Base-by-base conservation (phyloP, 92 coral and sea anemone species). In the Ricordea florida region DNA sequence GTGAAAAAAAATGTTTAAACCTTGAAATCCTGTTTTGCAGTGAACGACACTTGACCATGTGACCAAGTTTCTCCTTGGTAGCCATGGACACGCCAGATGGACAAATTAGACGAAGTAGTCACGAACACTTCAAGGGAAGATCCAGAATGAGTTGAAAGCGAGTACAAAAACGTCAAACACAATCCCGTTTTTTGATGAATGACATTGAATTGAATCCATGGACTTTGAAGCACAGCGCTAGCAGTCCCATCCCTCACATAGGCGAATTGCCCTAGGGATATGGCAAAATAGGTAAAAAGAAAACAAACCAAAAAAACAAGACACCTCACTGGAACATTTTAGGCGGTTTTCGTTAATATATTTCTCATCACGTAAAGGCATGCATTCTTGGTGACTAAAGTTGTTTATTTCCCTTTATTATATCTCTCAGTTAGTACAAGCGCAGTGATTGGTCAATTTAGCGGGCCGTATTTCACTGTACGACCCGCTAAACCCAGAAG, bases 1-100 rank as follows among this genome's bases (percentile, higher is more conserved):
- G n/a, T n/a, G n/a, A n/a, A n/a, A n/a, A n/a, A n/a, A n/a, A n/a
- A n/a, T n/a, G n/a, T n/a, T n/a, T n/a, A n/a, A n/a, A 87, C 96
- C 96, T 76, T 81, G 36, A 90, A 70, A 11, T 67, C 61, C 8
- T 57, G 76, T 25, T 56, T 26, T 25, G 74, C 27, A 11, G 32
- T 66, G 66, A 87, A 82, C 5, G 68, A 43, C 41, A 90, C 84
- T 69, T 87, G 80, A 2, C 80, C 96, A 30, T 33, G 60, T 32
- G 44, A 72, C 96, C 96, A 90, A 2, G 22, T 38, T 5, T 46
- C 30, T n/a, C 96, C 92, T 32, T 90, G 96, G 66, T 62, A 72
- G 17, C 92, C 89, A 22, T 23, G 34, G 15, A 90, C 50, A 48
- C 59, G 44, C 96, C 96, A 90, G 14, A 82, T 31, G 11, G 83